Evolutionary conservation across 2,888 invertebrate genomes (phyloP), one percentile per base, ranked within the genome.

Genomic region (Hirtodrosophila cameraria): DNA sequence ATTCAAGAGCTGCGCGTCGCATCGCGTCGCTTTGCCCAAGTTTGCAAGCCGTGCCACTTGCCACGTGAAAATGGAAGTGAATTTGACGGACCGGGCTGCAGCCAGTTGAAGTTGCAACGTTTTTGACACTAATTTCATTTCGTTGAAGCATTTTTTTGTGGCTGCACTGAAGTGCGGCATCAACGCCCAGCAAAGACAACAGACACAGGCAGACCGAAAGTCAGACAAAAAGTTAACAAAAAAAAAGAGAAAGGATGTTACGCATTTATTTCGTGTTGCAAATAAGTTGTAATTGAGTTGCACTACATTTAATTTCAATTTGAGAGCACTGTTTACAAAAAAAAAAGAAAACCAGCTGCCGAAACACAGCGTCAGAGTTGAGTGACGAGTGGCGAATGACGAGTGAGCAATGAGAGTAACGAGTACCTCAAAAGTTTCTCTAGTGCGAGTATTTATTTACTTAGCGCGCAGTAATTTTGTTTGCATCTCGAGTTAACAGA

Each of bases 91-190:
- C 42, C 53, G 30, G 23, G 33, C 7, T 5, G 16, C 8, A 31
- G 31, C 16, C 35, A 7, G 52, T 72, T 73, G 61, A 74, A 80
- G 67, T 63, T 68, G 63, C 80, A 79, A 63, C 79, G 77, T 79
- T 87, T n/a, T 86, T 81, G 88, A 86, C 85, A 86, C 84, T 87
- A 87, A 86, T 86, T 86, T 86, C 75, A 78, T 86, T 87, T 64
- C 25, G 59, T 63, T 64, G 71, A 62, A 75, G 69, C 64, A 55
- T 66, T 75, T 72, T n/a, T 74, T 66, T 67, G 67, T 38, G 64
- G 66, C 61, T 49, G 30, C 48, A 7, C 33, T 16, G 52, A 75
- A 75, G 58, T 70, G 68, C 70, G 31, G 16, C 25, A 36, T 38
- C 41, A 54, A 48, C 41, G 38, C 16, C 18, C 8, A 46, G 20